A percentile compares a stretch with the other conserved stretches of the same genome.
Conservation (phyloP, 2,113 vertebrate genomes). For the Bungarus multicinctus region DNA sequence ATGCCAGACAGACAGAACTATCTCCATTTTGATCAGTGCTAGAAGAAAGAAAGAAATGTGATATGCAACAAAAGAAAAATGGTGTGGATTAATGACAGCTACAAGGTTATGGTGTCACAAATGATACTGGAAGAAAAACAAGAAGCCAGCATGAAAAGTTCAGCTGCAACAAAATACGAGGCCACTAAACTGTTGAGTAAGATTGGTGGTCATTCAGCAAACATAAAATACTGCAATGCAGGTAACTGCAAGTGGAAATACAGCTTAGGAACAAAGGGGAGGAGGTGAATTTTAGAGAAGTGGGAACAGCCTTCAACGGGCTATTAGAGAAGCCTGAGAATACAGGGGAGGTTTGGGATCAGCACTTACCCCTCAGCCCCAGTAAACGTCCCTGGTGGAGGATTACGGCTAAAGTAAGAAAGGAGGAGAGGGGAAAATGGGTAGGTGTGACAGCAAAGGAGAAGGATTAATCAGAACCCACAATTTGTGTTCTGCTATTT, state of each 20-base stretch:
- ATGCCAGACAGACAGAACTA: conserved; percentile 79
- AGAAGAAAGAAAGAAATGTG: conserved; percentile 68
- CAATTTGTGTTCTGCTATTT: conserved; percentile 55
- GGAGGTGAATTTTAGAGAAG: conserved; percentile 49
- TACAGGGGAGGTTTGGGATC: conserved; percentile 61
- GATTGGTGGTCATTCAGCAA: conserved; percentile 72
- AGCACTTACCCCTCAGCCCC: conserved; percentile 87
- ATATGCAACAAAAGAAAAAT: conserved; percentile 66
- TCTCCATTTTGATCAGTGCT: conserved; percentile 71
- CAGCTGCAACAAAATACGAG: conserved; percentile 75
- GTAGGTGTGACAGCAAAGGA: conserved; percentile 76
- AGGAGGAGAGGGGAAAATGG: conserved; percentile 81
- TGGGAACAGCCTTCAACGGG: conserved; percentile 68
- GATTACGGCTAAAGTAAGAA: conserved; percentile 82
- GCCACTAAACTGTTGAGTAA: conserved; percentile 72
- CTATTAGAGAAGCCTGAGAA: conserved; percentile 72
- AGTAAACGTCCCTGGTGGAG: conserved; percentile 89
- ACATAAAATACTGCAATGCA: conserved; percentile 73
- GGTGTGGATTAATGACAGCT: conserved; percentile 75
- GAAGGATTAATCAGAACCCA: conserved; percentile 72
- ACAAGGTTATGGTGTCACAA: conserved; percentile 62
- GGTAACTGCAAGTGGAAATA: conserved; percentile 70
- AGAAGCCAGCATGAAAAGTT: conserved; percentile 67
- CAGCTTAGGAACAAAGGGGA: conserved; percentile 69
- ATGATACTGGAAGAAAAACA: conserved; percentile 69